Evolutionary conservation across 2,888 invertebrate genomes (phyloP).

Genomic region (Drosophila tanythrix): DNA sequence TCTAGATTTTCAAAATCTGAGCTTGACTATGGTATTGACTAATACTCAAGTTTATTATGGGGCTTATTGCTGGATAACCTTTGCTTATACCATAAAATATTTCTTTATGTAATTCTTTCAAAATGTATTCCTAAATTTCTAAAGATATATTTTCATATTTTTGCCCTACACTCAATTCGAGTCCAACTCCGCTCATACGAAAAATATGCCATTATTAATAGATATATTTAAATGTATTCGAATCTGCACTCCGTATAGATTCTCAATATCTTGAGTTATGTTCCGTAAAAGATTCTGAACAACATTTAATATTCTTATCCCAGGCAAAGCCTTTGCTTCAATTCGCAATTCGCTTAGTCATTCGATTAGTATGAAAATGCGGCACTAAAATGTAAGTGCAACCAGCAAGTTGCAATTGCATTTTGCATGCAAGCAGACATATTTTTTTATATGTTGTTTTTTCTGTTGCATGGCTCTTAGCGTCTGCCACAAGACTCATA

Average conservation of each 20-base stretch:
- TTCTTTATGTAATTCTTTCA: neutral
- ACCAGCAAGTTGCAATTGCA: conserved; percentile 16
- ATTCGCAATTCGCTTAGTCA: conserved; percentile 18
- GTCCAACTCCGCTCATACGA: neutral
- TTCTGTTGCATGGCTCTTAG: neutral
- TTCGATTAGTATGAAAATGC: conserved; percentile 8
- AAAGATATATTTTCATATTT: neutral
- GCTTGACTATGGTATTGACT: too few relatives aligned
- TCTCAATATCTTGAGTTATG: neutral
- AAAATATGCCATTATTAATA: neutral
- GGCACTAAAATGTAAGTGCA: conserved; percentile 18
- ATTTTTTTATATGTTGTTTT: neutral
- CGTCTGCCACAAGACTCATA: conserved; percentile 32
- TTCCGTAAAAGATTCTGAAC: neutral
- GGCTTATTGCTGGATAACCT: too few relatives aligned
- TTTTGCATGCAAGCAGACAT: conserved; percentile 21
- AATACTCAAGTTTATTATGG: too few relatives aligned
- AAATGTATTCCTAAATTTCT: fast-evolving
- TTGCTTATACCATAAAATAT: too few relatives aligned
- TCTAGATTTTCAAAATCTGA: too few relatives aligned
- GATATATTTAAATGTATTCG: neutral
- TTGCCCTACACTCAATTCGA: too few relatives aligned
- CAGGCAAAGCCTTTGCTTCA: neutral
- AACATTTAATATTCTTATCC: neutral
- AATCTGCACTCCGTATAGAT: neutral